Conservation (phyloP, 2,888 invertebrate genomes). For the Calameuta pallipes region DNA sequence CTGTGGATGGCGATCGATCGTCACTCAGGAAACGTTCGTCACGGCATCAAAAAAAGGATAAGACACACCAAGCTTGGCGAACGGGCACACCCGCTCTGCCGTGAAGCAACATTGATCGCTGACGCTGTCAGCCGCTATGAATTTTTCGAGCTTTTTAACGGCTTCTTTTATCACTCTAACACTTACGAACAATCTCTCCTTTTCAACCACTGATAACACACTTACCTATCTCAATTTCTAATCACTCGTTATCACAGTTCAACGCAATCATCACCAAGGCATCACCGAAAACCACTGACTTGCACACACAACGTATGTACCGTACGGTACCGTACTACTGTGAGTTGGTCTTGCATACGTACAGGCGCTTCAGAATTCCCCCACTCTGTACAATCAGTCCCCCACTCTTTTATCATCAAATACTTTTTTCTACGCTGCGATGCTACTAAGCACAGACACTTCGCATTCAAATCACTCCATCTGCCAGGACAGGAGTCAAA, state of each 20-base stretch:
- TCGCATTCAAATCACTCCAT: neutral
- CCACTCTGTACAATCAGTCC: neutral
- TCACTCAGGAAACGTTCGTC: neutral
- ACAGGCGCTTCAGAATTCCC: neutral
- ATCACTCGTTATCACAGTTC: constrained; percentile 27
- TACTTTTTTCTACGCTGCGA: neutral
- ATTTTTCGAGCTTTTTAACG: neutral
- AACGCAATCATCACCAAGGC: constrained; percentile 47
- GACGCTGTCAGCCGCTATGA: constrained; percentile 23
- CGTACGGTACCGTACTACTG: constrained; percentile 39
- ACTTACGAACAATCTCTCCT: neutral
- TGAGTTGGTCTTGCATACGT: neutral
- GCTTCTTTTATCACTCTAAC: neutral
- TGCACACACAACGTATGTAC: constrained; percentile 32
- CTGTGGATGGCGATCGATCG: neutral
- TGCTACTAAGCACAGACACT: neutral
- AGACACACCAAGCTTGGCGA: constrained; percentile 21
- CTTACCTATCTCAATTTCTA: constrained; percentile 41
- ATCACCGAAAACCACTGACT: constrained; percentile 57
- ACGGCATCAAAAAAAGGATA: neutral
- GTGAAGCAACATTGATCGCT: constrained; percentile 50
- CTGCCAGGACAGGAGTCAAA: neutral
- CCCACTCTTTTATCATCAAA: neutral
- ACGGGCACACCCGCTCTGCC: constrained; percentile 54
- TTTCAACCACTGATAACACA: constrained; percentile 1